Evolutionary conservation across 2,888 invertebrate species (phyloP).

Genomic region (Drosophila maculinotata): DNA sequence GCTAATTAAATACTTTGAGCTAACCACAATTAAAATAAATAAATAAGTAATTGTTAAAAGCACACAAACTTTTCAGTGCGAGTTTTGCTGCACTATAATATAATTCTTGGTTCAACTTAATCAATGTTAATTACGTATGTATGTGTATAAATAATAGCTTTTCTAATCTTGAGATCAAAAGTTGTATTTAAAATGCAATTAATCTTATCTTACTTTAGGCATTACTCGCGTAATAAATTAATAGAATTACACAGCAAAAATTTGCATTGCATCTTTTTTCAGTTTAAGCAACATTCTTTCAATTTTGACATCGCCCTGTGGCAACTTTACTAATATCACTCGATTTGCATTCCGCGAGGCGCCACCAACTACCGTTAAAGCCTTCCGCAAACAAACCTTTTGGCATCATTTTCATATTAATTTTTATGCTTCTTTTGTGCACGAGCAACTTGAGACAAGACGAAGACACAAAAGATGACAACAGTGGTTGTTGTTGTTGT

Average conservation of each 20-base stretch:
- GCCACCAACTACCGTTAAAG: constrained; percentile 3
- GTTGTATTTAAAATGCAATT: neutral
- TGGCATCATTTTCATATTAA: constrained; percentile 23
- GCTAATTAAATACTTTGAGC: constrained; percentile 35
- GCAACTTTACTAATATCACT: constrained; percentile 16
- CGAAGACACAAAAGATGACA: constrained; percentile 48
- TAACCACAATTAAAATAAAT: constrained; percentile 28
- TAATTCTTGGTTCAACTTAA: no score
- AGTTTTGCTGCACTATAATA: neutral
- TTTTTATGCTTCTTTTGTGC: neutral
- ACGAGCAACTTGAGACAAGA: constrained; percentile 4
- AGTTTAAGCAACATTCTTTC: neutral
- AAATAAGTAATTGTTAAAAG: constrained; percentile 14
- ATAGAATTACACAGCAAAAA: no score
- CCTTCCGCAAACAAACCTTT: constrained; percentile 19
- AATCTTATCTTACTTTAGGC: no score
- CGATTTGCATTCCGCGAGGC: constrained; percentile 21
- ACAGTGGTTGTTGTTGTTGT: constrained; percentile 38
- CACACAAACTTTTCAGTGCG: no score
- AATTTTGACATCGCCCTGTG: constrained; percentile 15
- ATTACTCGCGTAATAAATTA: no score
- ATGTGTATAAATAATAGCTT: no score
- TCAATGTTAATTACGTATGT: no score
- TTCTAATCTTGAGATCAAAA: no score
- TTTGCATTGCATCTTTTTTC: no score